These are phyloP conservation scores for Microtus oregoni DNA, from an alignment of 2,113 vertebrate genomes.

Conservation along the genomic window DNA sequence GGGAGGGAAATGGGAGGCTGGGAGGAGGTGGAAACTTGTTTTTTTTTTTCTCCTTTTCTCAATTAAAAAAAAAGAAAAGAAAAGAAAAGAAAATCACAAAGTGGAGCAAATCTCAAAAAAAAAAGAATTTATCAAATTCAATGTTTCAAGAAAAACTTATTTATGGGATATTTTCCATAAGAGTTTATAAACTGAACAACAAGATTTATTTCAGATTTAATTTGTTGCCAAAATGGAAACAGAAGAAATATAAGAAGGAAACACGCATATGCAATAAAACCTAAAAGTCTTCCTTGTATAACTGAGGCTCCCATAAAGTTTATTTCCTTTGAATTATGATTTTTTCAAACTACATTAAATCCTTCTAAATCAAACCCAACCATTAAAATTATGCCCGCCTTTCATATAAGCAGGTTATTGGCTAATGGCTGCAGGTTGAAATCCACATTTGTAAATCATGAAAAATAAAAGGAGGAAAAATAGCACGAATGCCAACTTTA, in stretches of 20 bases:
- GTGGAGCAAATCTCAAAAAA: too few relatives aligned
- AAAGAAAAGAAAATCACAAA: too few relatives aligned
- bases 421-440: background rate
- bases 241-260: background rate
- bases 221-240: background rate
- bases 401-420: background rate
- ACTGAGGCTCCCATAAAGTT: background rate
- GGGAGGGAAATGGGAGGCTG: too few relatives aligned
- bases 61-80: too few relatives aligned
- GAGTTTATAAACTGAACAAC: background rate
- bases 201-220: background rate
- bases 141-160: background rate
- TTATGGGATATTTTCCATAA: background rate
- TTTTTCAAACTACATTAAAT: background rate
- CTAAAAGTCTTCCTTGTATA: background rate
- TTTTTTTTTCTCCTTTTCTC: too few relatives aligned
- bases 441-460: background rate
- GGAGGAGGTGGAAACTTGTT: too few relatives aligned
- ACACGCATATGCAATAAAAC: background rate
- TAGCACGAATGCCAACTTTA: background rate
- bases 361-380: background rate
- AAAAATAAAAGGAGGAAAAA: constrained; percentile 7
- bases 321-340: background rate
- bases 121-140: background rate
- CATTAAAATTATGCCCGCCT: background rate